Conservation (phyloP, 53 echinoderm and acorn worm species). For the Astropecten irregularis region DNA sequence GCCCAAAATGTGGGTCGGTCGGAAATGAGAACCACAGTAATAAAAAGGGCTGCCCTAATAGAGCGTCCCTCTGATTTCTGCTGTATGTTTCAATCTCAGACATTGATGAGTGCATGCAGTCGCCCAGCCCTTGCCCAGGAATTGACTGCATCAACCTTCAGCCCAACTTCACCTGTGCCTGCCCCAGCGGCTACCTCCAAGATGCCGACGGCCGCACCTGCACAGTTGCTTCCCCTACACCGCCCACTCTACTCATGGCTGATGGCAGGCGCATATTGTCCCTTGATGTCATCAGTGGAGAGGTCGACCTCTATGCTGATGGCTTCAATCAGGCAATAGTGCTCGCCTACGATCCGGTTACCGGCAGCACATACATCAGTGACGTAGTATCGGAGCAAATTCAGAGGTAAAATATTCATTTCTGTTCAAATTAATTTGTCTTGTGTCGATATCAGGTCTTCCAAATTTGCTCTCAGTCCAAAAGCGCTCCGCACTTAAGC, state of each 20-base stretch:
- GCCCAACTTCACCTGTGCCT: constrained; percentile 19
- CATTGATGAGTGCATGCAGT: constrained; percentile 17
- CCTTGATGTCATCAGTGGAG: background rate
- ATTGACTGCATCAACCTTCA: constrained; percentile 7
- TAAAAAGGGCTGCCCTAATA: too few species aligned
- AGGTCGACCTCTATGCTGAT: background rate
- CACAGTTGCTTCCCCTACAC: background rate
- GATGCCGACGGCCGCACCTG: constrained; percentile 24
- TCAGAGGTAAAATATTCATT: constrained; percentile 53
- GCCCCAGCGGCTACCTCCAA: background rate
- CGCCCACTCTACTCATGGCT: background rate
- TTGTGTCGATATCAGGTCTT: too few species aligned
- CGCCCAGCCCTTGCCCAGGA: constrained; percentile 21
- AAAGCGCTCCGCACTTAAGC: too few species aligned
- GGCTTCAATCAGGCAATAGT: background rate
- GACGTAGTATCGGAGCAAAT: constrained; percentile 54
- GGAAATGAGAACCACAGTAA: too few species aligned
- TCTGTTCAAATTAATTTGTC: too few species aligned
- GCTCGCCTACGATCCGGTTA: constrained; percentile 7
- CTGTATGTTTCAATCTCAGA: background rate
- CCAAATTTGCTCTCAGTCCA: too few species aligned
- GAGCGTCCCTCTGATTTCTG: too few species aligned
- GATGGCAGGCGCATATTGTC: background rate
- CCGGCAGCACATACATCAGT: constrained; percentile 60
- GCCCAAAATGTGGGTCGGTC: too few species aligned